Evolutionary conservation across 2,797 vertebrate species (phyloP), one percentile per base, ranked within the genome.

Genomic region (Sphaeramia orbicularis): DNA sequence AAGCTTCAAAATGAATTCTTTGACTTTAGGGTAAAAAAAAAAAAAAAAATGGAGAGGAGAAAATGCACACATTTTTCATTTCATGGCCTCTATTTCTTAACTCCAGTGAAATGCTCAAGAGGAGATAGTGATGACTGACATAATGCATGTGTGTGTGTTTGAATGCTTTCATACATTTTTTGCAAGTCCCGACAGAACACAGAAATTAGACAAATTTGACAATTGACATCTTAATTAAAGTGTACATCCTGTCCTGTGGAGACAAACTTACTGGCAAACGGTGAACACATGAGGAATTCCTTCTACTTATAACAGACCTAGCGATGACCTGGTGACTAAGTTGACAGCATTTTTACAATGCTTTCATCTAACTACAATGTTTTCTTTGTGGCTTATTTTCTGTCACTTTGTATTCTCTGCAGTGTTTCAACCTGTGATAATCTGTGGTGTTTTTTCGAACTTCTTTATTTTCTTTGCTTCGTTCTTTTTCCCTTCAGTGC

Each of bases 361-460:
- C 78, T 75, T 65, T 77, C 50, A 63, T 71, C 10, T 16, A 21
- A 24, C 35, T 62, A 37, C 45, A 65, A 43, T 55, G 75, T 83
- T 83, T 86, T 84, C 69, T 81, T 70, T 72, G 48, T 0, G 19
- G 24, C 38, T 68, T 58, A 52, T 80, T 60, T 65, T 42, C 56
- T 42, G 35, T 64, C 62, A 66, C 37, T 50, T 56, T 78, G 62
- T 83, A 45, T 64, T 60, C 54, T 65, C 56, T 57, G 45, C 44
- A 13, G 52, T 59, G 64, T 70, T 74, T 81, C 51, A 48, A 37
- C 4, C 1, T 1, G 18, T 35, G 36, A 40, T 69, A 14, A 56
- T 50, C 67, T 60, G n/a, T 21, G 1, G 27, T 42, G 36, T 44
- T 60, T 54, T 40, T 19, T 15, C 48, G 7, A 48, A 38, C 56